Base-by-base conservation (phyloP, 92 coral and sea anemone species). In the Phenganax subtilis region DNA sequence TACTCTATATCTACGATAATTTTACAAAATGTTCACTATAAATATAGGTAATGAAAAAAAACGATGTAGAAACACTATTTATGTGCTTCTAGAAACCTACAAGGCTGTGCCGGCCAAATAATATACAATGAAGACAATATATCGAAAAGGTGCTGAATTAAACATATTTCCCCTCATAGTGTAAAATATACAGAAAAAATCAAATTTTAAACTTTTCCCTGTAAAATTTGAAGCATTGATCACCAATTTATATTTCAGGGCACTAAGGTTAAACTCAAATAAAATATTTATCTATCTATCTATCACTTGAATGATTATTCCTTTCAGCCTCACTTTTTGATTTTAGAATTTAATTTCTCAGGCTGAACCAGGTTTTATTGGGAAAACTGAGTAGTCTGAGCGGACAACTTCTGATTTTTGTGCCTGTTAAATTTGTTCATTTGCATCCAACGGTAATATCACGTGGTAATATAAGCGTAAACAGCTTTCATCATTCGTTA, bases 61-160 rank as follows among this genome's bases (percentile, higher is more conserved):
- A 68, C 54, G 5, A 68, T 68, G 73, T 68, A 30, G 29, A 37
- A 68, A 68, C 9, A 68, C 73, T 10, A 68, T 68, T 28, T 68
- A 10, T 68, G 73, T 29, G 29, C 29, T 68, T 68, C 29, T 68
- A 37, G 15, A 68, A 28, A 68, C 16, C 14, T 28, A 68, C 28
- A 62, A n/a, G 5, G 10, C 28, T 62, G 6, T 67, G n/a, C 37
- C 29, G 0, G 37, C 10, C 51, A 4, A 28, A 10, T 16, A 68
- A 12, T 8, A 68, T 37, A 68, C 0, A 37, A 8, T 30, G 7
- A 2, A 16, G 16, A 68, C 1, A 53, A 9, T 5, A 10, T 68
- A 11, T 12, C 10, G 14, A 7, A 16, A 16, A 25, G 6, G 12
- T 44, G 1, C 3, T 64, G 4, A 5, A 64, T 5, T 6, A 12